Conservation (phyloP, 2,888 invertebrate species). For the Apamea anceps region DNA sequence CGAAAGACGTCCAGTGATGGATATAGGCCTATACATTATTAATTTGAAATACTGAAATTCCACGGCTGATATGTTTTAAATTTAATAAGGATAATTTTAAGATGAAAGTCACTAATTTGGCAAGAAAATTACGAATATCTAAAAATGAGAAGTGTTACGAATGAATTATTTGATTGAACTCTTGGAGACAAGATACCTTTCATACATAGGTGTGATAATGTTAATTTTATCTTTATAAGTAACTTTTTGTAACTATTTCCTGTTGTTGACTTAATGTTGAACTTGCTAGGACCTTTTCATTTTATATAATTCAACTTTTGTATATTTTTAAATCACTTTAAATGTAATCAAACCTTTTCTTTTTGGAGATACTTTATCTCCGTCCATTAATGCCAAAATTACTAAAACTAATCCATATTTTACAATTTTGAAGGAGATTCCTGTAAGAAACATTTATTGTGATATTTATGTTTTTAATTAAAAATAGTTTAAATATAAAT, state of each 20-base stretch:
- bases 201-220: background rate
- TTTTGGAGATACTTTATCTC: background rate
- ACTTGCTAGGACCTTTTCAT: background rate
- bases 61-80: background rate
- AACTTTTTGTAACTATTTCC: constrained; percentile 3
- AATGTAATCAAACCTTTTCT: background rate
- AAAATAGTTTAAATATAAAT: constrained; percentile 20
- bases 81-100: background rate
- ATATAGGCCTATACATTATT: background rate
- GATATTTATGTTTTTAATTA: constrained; percentile 61
- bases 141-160: background rate
- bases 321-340: constrained; percentile 2
- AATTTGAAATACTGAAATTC: background rate
- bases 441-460: constrained; percentile 48
- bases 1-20: background rate
- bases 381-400: constrained; percentile 36
- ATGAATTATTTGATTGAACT: constrained; percentile 13
- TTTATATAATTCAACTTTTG: background rate
- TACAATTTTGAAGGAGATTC: constrained; percentile 15
- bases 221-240: background rate
- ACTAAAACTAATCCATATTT: constrained; percentile 1
- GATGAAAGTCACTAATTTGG: constrained; percentile 15
- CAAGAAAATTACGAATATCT: background rate
- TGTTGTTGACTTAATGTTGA: constrained; percentile 2
- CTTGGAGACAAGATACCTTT: background rate